Percentiles rank a stretch among this genome's conserved stretches.
Conservation (phyloP, 2,797 vertebrate genomes). For the Sebastes taczanowskii region DNA sequence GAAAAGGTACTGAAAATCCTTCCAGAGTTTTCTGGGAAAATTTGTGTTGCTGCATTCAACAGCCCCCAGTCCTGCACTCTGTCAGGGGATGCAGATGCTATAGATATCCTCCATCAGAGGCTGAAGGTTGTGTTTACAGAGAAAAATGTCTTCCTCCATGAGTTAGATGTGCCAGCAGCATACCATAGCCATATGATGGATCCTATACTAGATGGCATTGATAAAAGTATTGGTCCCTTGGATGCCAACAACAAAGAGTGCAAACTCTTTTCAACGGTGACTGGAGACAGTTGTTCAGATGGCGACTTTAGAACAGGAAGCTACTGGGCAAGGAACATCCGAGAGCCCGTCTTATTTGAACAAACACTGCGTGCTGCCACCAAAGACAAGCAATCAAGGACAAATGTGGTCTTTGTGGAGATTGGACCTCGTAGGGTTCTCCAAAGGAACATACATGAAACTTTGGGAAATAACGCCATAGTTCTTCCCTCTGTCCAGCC, state of each 20-base stretch:
- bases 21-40: constrained; percentile 68
- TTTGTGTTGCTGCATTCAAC: constrained; percentile 87
- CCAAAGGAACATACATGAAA: constrained; percentile 85
- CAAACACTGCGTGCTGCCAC: constrained; percentile 74
- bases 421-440: constrained; percentile 85
- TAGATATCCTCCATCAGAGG: constrained; percentile 51
- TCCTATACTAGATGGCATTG: constrained; percentile 78
- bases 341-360: constrained; percentile 86
- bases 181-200: constrained; percentile 93
- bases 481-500: constrained; percentile 83
- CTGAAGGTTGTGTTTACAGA: constrained; percentile 60
- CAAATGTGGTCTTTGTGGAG: constrained; percentile 86
- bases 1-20: constrained; percentile 76
- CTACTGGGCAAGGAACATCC: constrained; percentile 88
- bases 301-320: constrained; percentile 83
- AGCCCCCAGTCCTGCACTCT: constrained; percentile 87
- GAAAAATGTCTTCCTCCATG: constrained; percentile 83
- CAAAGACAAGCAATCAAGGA: constrained; percentile 48
- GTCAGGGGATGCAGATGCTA: constrained; percentile 80
- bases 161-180: constrained; percentile 84
- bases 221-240: constrained; percentile 71
- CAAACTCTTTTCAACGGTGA: constrained; percentile 87
- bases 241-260: constrained; percentile 52
- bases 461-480: constrained; percentile 74
- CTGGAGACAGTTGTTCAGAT: constrained; percentile 69